Conservation (phyloP, 2,113 vertebrate genomes). For the Psilopogon haemacephalus region DNA sequence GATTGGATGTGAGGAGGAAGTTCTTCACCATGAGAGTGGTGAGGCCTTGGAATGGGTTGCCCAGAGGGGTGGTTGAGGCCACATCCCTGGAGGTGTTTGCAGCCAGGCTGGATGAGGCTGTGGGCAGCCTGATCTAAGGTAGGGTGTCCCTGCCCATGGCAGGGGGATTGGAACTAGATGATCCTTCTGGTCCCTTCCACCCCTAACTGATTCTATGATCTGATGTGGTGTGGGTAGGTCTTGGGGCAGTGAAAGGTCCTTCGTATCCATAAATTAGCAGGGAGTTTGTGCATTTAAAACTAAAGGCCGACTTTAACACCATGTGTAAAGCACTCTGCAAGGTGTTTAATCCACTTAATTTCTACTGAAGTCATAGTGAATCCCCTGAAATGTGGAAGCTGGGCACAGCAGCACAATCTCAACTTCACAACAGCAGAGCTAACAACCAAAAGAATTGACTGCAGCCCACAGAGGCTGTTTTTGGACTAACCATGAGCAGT, state of each 20-base stretch:
- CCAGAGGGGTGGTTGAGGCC: too few relatives aligned
- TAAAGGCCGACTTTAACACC: not conserved
- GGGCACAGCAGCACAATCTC: conserved; percentile 1
- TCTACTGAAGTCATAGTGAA: conserved; percentile 3
- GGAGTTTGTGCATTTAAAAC: not conserved
- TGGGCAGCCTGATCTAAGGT: too few relatives aligned
- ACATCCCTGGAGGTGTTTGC: too few relatives aligned
- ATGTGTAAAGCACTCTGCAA: not conserved
- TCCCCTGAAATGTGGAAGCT: conserved; percentile 12
- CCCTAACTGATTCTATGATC: too few relatives aligned
- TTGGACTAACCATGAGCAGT: conserved; percentile 18
- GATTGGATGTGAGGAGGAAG: too few relatives aligned
- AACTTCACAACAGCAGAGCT: not conserved
- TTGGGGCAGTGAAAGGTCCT: not conserved
- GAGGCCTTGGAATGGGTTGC: too few relatives aligned
- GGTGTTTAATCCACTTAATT: conserved; percentile 22
- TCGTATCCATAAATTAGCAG: not conserved
- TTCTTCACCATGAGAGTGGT: too few relatives aligned
- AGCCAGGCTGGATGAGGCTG: too few relatives aligned
- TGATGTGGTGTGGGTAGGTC: not conserved
- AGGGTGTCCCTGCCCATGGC: too few relatives aligned
- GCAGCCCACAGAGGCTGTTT: conserved; percentile 13
- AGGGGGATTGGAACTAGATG: too few relatives aligned
- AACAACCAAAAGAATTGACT: conserved; percentile 28
- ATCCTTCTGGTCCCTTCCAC: too few relatives aligned